These are phyloP conservation scores for Sparidentex hasta DNA, from an alignment of 2,797 vertebrate species.

Conservation along the genomic window DNA sequence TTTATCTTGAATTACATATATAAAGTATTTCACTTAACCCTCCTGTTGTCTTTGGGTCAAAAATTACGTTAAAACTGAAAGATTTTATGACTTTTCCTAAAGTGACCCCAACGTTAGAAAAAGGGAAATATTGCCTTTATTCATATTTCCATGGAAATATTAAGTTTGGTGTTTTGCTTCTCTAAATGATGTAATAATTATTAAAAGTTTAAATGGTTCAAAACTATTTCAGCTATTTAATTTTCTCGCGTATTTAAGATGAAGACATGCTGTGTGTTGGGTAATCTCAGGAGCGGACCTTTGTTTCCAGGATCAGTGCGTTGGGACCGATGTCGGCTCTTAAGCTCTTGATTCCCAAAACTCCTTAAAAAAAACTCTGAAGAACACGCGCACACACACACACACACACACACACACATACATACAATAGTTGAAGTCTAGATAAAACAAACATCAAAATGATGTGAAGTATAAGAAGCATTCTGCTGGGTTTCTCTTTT, in stretches of 20 bases:
- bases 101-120: too few species aligned
- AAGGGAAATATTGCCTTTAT: too few species aligned
- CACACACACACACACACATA: not conserved
- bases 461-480: not conserved
- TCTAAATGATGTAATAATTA: not conserved
- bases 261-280: not conserved
- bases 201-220: not conserved
- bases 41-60: too few species aligned
- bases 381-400: not conserved
- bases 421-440: not conserved
- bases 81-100: too few species aligned
- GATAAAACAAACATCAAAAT: constrained; percentile 31
- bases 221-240: not conserved
- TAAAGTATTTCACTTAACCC: not conserved
- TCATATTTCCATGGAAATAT: not conserved
- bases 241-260: not conserved
- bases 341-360: constrained; percentile 2
- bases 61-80: too few species aligned
- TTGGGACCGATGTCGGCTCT: not conserved
- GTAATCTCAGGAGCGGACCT: constrained; percentile 14
- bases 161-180: not conserved
- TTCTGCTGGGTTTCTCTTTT: not conserved
- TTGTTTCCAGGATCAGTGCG: not conserved
- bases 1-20: constrained; percentile 1
- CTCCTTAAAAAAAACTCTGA: constrained; percentile 9